Evolutionary conservation across 1,140 invertebrate genomes (phyloP).

Genomic region (Teleopsis dalmanni): DNA sequence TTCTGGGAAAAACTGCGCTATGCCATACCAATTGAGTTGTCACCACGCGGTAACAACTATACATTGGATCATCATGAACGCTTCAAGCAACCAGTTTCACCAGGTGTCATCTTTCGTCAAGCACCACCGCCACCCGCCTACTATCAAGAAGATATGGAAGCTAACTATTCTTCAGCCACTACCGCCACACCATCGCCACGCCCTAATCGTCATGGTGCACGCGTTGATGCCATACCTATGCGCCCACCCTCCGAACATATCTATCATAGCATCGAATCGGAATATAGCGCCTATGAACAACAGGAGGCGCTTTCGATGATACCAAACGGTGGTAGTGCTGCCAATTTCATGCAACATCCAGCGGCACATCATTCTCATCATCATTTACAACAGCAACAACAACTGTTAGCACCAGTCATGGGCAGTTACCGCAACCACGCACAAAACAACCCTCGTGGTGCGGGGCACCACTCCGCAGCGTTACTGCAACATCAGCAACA

Average conservation of each 20-base stretch:
- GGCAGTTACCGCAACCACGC: conserved; percentile 25
- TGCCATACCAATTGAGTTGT: conserved; percentile 66
- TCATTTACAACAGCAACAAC: conserved; percentile 30
- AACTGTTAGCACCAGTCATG: conserved; percentile 9
- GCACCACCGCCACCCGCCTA: conserved; percentile 45
- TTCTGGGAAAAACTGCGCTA: conserved; percentile 89
- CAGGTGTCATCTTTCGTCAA: conserved; percentile 39
- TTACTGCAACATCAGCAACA: conserved; percentile 22
- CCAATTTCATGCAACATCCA: conserved; percentile 26
- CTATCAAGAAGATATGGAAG: conserved; percentile 49
- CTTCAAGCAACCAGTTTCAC: conserved; percentile 44
- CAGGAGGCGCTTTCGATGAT: conserved; percentile 42
- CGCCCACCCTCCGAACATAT: conserved; percentile 77
- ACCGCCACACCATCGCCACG: conserved; percentile 57
- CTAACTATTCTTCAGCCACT: conserved; percentile 56
- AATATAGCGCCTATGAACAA: conserved; percentile 52
- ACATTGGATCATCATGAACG: conserved; percentile 45
- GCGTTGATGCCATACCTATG: conserved; percentile 35
- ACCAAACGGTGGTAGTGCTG: conserved; percentile 21
- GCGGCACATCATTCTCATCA: conserved; percentile 17
- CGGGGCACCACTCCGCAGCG: conserved; percentile 8
- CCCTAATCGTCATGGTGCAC: conserved; percentile 40
- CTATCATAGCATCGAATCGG: conserved; percentile 79
- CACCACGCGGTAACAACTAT: conserved; percentile 47
- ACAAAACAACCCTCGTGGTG: background rate